These are phyloP conservation scores for Alauda arvensis DNA, from an alignment of 2,797 vertebrate species.

Conservation along the genomic window DNA sequence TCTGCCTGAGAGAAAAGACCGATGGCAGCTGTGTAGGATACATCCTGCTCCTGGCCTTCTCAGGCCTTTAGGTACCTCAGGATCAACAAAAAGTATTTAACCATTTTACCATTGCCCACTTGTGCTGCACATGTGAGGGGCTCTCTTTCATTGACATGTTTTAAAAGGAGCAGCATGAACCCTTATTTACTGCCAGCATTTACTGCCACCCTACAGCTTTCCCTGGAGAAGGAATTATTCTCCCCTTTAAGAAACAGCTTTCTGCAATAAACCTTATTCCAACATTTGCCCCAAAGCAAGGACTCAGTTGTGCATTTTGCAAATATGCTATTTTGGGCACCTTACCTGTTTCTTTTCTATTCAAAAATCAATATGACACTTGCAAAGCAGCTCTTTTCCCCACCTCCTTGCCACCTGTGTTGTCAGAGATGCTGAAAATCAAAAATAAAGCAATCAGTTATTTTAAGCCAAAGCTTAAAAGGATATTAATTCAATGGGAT, in stretches of 20 bases:
- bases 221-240: neutral
- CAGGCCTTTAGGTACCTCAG: neutral
- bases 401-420: neutral
- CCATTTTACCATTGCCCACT: neutral
- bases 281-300: neutral
- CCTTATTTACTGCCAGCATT: neutral
- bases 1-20: neutral
- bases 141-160: neutral
- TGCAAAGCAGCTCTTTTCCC: neutral
- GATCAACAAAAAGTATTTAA: neutral
- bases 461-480: conserved; percentile 69
- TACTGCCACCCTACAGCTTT: neutral
- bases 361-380: conserved; percentile 32
- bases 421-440: neutral
- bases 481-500: conserved; percentile 74
- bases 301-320: neutral
- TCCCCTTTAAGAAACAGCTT: neutral
- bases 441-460: conserved; percentile 55
- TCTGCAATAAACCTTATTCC: neutral
- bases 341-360: neutral
- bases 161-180: neutral
- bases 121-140: neutral
- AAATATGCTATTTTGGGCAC: neutral
- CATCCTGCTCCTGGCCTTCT: neutral
- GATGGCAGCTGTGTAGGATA: neutral